Conservation (phyloP, 2,113 vertebrate genomes). For the Leptobrachium leishanense region DNA sequence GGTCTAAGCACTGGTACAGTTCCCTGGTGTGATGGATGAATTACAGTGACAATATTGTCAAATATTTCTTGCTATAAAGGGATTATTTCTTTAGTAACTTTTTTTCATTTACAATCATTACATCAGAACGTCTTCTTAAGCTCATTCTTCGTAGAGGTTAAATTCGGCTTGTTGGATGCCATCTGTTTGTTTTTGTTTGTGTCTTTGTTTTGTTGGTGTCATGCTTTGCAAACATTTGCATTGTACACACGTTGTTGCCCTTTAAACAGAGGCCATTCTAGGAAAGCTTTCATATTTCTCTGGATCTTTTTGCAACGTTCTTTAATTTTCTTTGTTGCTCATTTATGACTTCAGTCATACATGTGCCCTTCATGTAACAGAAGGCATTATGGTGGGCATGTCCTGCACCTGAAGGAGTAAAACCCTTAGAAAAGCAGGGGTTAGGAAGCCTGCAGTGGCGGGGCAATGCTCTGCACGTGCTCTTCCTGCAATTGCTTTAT, state of each 20-base stretch:
- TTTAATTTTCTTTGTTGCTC: neutral
- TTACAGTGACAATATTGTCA: neutral
- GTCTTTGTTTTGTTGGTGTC: neutral
- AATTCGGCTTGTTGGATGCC: neutral
- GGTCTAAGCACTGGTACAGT: neutral
- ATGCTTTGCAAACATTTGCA: constrained; percentile 16
- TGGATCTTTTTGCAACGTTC: neutral
- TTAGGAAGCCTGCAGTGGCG: neutral
- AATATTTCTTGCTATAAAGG: neutral
- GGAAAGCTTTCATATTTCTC: constrained; percentile 4
- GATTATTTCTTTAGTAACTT: neutral
- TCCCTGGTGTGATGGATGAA: neutral
- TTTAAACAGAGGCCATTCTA: neutral
- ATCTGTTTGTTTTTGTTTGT: neutral
- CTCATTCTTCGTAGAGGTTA: neutral
- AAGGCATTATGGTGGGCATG: neutral
- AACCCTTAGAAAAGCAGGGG: constrained; percentile 16
- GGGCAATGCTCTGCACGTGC: neutral
- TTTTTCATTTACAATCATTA: neutral
- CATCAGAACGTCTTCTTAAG: neutral
- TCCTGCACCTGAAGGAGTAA: neutral
- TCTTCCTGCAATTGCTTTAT: neutral
- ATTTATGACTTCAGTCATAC: neutral
- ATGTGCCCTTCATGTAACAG: constrained; percentile 2
- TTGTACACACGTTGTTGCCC: neutral